Base-by-base conservation (phyloP, 2,888 invertebrate species). In the Xestia sexstrigata region DNA sequence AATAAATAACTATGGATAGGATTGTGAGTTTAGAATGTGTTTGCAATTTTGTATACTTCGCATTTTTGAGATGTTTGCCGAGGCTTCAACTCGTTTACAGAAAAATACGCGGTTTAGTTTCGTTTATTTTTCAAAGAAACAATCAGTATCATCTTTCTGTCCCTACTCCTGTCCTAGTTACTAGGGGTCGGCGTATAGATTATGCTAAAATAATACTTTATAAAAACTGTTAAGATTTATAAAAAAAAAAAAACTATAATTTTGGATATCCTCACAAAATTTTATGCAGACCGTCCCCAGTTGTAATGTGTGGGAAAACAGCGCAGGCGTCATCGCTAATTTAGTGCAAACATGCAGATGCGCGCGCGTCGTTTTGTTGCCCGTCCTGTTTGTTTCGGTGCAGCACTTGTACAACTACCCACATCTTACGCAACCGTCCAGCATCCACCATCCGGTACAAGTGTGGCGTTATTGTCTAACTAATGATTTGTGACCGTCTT, bases 271-370 rank as follows among this genome's bases (percentile, higher is more conserved):
- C 26, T 5, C 0, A 1, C 17, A 45, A 7, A 55, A 39, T 78
- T 82, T 76, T 90, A 49, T 95, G 93, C 91, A 49, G 80, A 88
- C 94, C 67, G 80, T 95, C 91, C 93, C 30, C 13, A n/a, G 58
- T 76, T 80, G 88, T 89, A 74, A 84, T 89, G 92, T 95, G 95
- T 96, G 95, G 94, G 96, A 96, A 95, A 94, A 91, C 85, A 90
- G 93, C 89, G 91, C 91, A 85, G 91, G 93, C 94, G 94, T 94
- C 94, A 92, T 92, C 91, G 94, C 93, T 95, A 95, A 95, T 95
- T 95, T 94, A 93, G 94, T 92, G 93, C 94, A 93, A 94, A 93
- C 94, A 93, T 92, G 93, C 95, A 93, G 92, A 91, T 94, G 93
- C 90, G 87, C 89, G 81, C 74, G 87, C 87, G 88, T 91, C 89